Percentiles rank a stretch among this genome's conserved stretches.
Conservation (phyloP, 1,140 invertebrate species). For the Drosophila bocqueti region DNA sequence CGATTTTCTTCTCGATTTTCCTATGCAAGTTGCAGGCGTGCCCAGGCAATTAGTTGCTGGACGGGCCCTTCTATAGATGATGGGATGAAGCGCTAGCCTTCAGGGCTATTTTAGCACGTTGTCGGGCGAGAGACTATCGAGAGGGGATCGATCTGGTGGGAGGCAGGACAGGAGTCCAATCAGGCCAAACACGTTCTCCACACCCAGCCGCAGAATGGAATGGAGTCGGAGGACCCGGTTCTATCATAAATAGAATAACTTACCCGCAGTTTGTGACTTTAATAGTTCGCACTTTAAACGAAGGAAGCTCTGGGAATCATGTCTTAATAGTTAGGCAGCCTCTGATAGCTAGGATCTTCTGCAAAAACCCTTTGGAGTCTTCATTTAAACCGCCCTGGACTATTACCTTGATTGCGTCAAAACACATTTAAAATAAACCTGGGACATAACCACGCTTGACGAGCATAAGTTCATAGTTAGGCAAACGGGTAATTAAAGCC, state of each 20-base stretch:
- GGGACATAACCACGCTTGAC: neutral
- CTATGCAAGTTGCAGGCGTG: constrained; percentile 40
- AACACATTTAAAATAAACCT: neutral
- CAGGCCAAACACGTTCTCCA: constrained; percentile 63
- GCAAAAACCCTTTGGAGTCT: neutral
- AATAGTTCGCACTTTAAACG: constrained; percentile 32
- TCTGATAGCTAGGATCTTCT: neutral
- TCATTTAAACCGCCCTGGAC: neutral
- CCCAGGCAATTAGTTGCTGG: constrained; percentile 58
- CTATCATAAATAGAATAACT: constrained; percentile 30
- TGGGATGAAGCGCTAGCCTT: neutral
- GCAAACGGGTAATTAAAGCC: neutral
- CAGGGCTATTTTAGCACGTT: constrained; percentile 68
- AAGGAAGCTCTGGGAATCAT: constrained; percentile 6
- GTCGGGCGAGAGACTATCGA: constrained; percentile 1
- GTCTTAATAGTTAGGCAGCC: neutral
- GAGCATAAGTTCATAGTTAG: neutral
- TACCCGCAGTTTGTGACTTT: constrained; percentile 25
- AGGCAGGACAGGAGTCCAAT: constrained; percentile 20
- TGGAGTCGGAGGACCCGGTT: neutral
- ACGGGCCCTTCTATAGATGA: constrained; percentile 52
- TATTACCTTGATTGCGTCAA: constrained; percentile 9
- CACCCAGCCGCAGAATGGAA: constrained; percentile 36
- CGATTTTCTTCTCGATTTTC: constrained; percentile 18
- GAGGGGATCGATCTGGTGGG: neutral